Percentiles rank a stretch among this genome's conserved stretches.
phyloP scores from a whole-genome alignment of 2,797 vertebrate genomes.

The Xiphophorus birchmanni region DNA sequence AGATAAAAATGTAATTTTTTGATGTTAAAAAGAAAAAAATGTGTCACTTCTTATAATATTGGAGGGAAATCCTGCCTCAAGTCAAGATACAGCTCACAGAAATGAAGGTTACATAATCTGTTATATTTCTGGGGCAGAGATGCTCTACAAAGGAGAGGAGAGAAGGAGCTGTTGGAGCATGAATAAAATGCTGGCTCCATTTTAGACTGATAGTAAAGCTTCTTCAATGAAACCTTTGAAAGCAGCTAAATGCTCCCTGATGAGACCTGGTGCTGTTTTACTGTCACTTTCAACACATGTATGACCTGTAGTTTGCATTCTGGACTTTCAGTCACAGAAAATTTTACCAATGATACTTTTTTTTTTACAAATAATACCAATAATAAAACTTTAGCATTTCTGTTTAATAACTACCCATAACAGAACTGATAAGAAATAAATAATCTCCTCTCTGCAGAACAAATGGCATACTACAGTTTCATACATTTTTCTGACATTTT shows the following conservation, averaged over 20 bases:
- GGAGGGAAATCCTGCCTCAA: not conserved
- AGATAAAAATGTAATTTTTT: not conserved
- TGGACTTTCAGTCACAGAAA: not conserved
- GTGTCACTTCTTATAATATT: not conserved
- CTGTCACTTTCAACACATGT: not conserved
- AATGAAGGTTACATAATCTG: slow-evolving; percentile 11
- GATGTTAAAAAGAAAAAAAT: not conserved
- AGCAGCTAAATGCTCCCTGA: not conserved
- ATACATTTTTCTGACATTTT: not conserved
- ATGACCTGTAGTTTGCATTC: not conserved
- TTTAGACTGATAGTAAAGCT: not conserved
- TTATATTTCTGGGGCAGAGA: not conserved
- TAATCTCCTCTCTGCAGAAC: not conserved
- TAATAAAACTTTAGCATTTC: not conserved
- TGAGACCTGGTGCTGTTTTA: not conserved
- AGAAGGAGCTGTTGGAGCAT: not conserved
- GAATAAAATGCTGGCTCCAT: not conserved
- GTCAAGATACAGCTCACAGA: not conserved
- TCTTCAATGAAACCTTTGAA: not conserved
- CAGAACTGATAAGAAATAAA: not conserved
- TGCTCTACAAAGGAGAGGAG: not conserved
- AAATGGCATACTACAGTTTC: not conserved
- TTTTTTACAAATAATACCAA: not conserved
- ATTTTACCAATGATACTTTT: not conserved
- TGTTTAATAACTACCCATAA: not conserved